Percentiles rank a stretch among this genome's conserved stretches.
Conservation (phyloP, 2,888 invertebrate genomes). For the Alcis repandata region DNA sequence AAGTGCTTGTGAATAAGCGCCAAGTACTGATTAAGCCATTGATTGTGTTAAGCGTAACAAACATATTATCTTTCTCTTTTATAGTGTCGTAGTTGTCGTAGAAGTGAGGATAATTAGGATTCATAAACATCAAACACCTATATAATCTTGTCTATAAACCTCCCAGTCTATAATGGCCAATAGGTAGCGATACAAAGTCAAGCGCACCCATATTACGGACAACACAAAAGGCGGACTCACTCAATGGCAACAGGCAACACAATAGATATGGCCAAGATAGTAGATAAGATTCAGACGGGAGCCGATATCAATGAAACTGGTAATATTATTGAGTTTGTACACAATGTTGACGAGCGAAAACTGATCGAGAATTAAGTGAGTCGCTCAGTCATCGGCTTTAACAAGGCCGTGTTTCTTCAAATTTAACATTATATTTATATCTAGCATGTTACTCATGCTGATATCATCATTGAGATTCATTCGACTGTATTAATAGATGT, state of each 20-base stretch:
- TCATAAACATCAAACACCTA: too few species aligned
- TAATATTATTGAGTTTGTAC: not conserved
- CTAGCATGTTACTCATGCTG: slow-evolving; percentile 16
- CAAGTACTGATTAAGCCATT: not conserved
- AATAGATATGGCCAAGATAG: slow-evolving; percentile 19
- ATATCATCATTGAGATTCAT: slow-evolving; percentile 14
- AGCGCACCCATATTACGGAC: slow-evolving; percentile 9
- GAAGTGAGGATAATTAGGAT: too few species aligned
- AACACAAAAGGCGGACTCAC: slow-evolving; percentile 20
- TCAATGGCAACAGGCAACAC: slow-evolving; percentile 18
- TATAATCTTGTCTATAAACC: not conserved
- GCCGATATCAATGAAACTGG: slow-evolving; percentile 9
- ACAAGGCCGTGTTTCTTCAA: slow-evolving; percentile 21
- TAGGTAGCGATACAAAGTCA: slow-evolving; percentile 3
- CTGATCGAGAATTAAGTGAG: not conserved
- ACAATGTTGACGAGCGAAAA: slow-evolving; percentile 7
- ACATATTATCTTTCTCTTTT: too few species aligned
- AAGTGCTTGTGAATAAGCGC: too few species aligned
- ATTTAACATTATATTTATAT: slow-evolving; percentile 9
- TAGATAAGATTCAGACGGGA: slow-evolving; percentile 20
- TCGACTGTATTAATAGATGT: slow-evolving; percentile 10
- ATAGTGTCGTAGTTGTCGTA: too few species aligned
- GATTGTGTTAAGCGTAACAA: not conserved
- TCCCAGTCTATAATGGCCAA: not conserved
- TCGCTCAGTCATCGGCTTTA: slow-evolving; percentile 7